Percentiles rank a stretch among this genome's conserved stretches.
phyloP scores from a whole-genome alignment of 2,113 vertebrate genomes.

The Tamias sibiricus region DNA sequence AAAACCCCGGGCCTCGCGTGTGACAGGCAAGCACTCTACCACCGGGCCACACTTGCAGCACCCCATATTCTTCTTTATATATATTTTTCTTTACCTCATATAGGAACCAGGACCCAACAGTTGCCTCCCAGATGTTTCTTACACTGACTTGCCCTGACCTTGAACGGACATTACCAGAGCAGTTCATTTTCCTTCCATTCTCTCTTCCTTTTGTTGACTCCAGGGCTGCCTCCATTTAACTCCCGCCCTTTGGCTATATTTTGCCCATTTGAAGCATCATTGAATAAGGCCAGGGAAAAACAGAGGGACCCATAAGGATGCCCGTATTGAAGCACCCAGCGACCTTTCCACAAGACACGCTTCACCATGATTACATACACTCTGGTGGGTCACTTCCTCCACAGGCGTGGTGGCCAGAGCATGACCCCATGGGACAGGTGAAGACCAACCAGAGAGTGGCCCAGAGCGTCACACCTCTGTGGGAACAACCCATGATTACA shows the following conservation, averaged over 20 bases:
- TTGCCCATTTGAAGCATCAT: neutral
- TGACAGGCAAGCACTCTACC: neutral
- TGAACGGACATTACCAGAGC: neutral
- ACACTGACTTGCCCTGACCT: neutral
- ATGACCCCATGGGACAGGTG: neutral
- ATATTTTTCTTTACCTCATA: neutral
- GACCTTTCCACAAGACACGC: accelerated
- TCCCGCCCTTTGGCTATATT: neutral
- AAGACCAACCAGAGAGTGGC: accelerated
- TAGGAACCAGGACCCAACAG: neutral
- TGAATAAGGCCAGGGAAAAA: neutral
- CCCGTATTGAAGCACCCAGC: neutral
- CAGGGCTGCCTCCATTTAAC: neutral
- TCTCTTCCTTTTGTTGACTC: neutral
- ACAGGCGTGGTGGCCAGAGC: too few species aligned
- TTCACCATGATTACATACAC: accelerated
- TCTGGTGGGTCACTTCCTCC: neutral
- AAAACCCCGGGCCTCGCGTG: neutral
- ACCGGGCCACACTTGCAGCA: neutral
- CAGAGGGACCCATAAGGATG: neutral
- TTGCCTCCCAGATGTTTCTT: neutral
- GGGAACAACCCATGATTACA: neutral
- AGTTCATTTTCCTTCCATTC: neutral
- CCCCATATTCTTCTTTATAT: neutral
- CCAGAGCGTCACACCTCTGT: accelerated